A percentile compares a stretch with the other conserved stretches of the same genome.
Conservation (phyloP, 2,113 vertebrate genomes). For the Centropus unirufus region DNA sequence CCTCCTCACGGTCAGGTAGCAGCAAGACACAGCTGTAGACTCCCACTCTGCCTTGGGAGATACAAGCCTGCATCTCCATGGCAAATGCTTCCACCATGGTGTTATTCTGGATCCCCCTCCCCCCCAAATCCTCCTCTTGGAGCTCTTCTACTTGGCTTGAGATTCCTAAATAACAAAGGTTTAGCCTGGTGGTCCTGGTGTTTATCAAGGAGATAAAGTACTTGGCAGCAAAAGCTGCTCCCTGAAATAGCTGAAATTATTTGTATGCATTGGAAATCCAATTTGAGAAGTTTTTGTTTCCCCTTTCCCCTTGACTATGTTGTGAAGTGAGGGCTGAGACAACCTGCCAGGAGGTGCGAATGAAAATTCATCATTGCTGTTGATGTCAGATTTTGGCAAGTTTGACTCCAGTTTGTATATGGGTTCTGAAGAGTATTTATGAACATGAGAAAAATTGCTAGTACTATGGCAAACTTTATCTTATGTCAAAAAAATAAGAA, state of each 20-base stretch:
- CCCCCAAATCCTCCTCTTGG: neutral
- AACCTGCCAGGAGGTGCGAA: neutral
- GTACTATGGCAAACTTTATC: neutral
- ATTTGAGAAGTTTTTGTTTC: neutral
- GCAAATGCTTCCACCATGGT: neutral
- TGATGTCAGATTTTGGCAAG: neutral
- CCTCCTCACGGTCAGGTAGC: neutral
- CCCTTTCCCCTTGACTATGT: neutral
- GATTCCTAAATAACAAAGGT: neutral
- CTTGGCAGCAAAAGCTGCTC: neutral
- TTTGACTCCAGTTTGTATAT: neutral
- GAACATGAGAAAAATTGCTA: neutral
- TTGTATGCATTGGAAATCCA: neutral
- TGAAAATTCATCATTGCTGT: neutral
- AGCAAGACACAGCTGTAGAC: neutral
- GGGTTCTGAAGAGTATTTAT: neutral
- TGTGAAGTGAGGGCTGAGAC: neutral
- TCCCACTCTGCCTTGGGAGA: neutral
- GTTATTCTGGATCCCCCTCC: neutral
- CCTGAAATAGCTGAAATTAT: neutral
- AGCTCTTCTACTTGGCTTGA: neutral
- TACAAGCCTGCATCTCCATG: neutral
- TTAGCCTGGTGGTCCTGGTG: neutral
- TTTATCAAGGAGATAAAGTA: slow-evolving; percentile 22
- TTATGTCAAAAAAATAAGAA: neutral